These are phyloP conservation scores for Hystrix cristata DNA, from an alignment of 2,113 vertebrate species.

Conservation along the genomic window DNA sequence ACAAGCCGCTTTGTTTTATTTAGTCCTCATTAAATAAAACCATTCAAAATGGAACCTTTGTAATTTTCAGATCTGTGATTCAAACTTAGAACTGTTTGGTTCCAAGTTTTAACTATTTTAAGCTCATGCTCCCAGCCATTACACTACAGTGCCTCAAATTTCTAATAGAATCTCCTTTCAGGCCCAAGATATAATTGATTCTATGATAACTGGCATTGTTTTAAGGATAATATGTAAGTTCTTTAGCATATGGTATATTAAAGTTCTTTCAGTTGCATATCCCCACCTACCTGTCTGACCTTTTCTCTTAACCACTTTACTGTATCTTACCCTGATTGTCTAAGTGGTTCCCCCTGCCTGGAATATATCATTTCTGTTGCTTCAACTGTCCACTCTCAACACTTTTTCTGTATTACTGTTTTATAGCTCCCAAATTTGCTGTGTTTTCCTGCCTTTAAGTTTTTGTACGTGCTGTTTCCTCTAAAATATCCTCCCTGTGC, in stretches of 20 bases:
- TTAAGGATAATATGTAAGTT: constrained; percentile 48
- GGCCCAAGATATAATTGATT: constrained; percentile 38
- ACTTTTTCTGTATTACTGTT: not conserved
- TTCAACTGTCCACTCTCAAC: not conserved
- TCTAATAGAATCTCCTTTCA: not conserved
- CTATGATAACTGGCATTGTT: not conserved
- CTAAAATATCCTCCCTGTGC: not conserved
- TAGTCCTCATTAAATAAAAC: constrained; percentile 4
- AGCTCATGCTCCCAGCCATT: constrained; percentile 9
- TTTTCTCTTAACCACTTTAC: not conserved
- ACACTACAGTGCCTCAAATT: not conserved
- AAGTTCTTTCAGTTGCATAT: constrained; percentile 9
- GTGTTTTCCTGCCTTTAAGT: not conserved
- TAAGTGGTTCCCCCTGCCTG: not conserved
- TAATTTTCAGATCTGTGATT: constrained; percentile 57
- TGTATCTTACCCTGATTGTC: not conserved
- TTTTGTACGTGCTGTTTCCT: constrained; percentile 19
- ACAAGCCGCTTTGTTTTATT: constrained; percentile 17
- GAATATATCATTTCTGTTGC: not conserved
- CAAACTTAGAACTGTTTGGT: constrained; percentile 10
- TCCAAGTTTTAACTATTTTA: not conserved
- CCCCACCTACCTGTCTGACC: not conserved
- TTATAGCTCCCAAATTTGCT: not conserved
- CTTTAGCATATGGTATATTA: not conserved
- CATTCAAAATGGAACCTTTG: constrained; percentile 15